Conservation (phyloP, 1,140 invertebrate genomes). For the Aporrectodea caliginosa region DNA sequence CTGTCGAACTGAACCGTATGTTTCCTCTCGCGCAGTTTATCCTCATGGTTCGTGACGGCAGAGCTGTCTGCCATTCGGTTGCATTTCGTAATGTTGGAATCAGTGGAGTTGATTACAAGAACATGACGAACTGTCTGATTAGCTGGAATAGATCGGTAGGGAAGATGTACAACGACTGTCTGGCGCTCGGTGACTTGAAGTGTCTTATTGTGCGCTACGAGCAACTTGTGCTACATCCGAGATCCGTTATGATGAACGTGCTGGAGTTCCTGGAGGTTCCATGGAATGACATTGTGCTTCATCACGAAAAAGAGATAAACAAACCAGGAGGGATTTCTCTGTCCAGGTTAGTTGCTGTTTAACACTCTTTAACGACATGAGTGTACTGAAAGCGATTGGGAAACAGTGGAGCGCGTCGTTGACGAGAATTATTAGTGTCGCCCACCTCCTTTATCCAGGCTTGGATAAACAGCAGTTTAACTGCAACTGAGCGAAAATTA, state of each 20-base stretch:
- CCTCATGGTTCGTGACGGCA: conserved; percentile 95
- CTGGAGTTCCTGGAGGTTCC: conserved; percentile 82
- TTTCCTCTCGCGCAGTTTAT: conserved; percentile 85
- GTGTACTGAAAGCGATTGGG: no score
- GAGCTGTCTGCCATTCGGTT: conserved; percentile 96
- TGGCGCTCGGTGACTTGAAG: conserved; percentile 69
- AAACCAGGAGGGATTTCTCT: conserved; percentile 70
- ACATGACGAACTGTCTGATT: conserved; percentile 84
- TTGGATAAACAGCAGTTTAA: no score
- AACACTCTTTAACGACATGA: no score
- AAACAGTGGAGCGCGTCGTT: no score
- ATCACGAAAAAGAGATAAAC: conserved; percentile 93
- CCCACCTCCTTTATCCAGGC: no score
- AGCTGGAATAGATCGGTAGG: conserved; percentile 74
- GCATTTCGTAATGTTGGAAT: conserved; percentile 97
- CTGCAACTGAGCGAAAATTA: no score
- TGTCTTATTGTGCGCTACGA: conserved; percentile 91
- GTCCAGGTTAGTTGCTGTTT: no score
- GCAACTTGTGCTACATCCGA: conserved; percentile 87
- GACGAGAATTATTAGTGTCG: no score
- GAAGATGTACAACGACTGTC: conserved; percentile 90
- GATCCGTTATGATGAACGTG: conserved; percentile 78
- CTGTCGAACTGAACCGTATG: conserved; percentile 62
- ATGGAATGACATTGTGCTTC: conserved; percentile 90
- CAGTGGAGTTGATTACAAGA: conserved; percentile 90